Evolutionary conservation across 1,140 invertebrate genomes (phyloP), one percentile per base, ranked within the genome.

Genomic region (Aphaenogaster rudis): DNA sequence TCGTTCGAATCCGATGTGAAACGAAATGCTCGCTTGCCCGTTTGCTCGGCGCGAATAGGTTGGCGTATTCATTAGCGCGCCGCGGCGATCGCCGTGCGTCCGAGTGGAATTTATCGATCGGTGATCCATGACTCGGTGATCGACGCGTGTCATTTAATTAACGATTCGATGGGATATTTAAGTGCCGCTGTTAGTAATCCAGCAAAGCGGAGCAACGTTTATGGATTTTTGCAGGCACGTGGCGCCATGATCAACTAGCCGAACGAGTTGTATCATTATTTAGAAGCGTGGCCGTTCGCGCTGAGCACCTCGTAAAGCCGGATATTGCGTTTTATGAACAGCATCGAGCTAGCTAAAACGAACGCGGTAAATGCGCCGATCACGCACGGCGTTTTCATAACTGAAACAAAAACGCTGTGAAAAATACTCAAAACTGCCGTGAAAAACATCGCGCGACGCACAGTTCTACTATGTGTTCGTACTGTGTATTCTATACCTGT

Each of bases 241-340:
- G 69, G 57, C 17, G 54, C 21, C 69, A 42, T 84, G 52, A 84
- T 61, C 80, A 63, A 76, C 80, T 71, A 21, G 33, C 69, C 11
- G 57, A 76, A 50, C 80, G 69, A 76, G 80, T 76, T 84, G 80
- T 50, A 76, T 63, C 80, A 84, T 84, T 84, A 84, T 84, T 76
- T 84, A 74, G 80, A 36, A 74, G 52, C 52, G 42, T 17, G 67
- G 17, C 8, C 39, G 59, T 79, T 79, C 59, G 77, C 61, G 33
- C 33, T 39, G 52, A 72, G 42, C 67, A 59, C 54, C 54, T 59
- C 69, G 80, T 61, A 76, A 84, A 84, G 54, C 80, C 13, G 42
- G 80, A 84, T 84, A 84, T 84, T 84, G 80, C 69, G 54, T 74
- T 84, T 84, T 72, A 84, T 84, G 54, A 84, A 84, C 69, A 61